Conservation (phyloP, 2,888 invertebrate genomes). For the Hemithea aestivaria region DNA sequence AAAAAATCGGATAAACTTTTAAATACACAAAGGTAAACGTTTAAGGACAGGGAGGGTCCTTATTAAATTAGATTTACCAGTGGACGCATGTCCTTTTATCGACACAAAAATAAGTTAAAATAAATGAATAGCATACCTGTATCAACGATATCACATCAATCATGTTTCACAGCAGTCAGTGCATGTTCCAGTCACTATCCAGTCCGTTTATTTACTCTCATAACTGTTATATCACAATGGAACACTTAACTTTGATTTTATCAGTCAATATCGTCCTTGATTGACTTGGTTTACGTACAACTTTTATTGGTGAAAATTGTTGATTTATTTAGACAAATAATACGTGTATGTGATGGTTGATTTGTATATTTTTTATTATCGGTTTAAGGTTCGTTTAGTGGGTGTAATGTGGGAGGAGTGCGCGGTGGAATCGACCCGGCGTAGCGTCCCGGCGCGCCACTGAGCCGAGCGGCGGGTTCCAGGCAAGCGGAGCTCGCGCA, state of each 20-base stretch:
- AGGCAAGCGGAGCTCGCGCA: constrained; percentile 55
- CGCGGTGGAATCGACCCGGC: constrained; percentile 68
- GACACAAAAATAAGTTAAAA: too few relatives aligned
- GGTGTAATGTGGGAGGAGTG: constrained; percentile 19
- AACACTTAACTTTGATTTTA: constrained; percentile 25
- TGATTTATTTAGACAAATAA: too few relatives aligned
- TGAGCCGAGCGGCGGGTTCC: constrained; percentile 58
- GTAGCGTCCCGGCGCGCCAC: constrained; percentile 72
- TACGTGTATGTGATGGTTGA: too few relatives aligned
- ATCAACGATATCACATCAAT: constrained; percentile 17
- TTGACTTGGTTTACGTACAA: constrained; percentile 24
- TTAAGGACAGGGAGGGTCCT: too few relatives aligned
- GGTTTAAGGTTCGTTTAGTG: constrained; percentile 15
- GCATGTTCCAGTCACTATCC: constrained; percentile 8
- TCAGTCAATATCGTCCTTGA: constrained; percentile 25
- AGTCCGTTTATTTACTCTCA: constrained; percentile 20
- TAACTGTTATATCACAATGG: constrained; percentile 22
- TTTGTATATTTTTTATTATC: too few relatives aligned
- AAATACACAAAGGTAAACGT: too few relatives aligned
- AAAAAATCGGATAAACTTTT: too few relatives aligned
- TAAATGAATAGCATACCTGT: constrained; percentile 25
- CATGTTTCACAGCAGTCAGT: constrained; percentile 18
- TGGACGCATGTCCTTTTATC: too few relatives aligned
- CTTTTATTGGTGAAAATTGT: too few relatives aligned
- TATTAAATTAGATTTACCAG: too few relatives aligned